Evolutionary conservation across 2,113 vertebrate genomes (phyloP).

Genomic region (Coptodon rendalli): DNA sequence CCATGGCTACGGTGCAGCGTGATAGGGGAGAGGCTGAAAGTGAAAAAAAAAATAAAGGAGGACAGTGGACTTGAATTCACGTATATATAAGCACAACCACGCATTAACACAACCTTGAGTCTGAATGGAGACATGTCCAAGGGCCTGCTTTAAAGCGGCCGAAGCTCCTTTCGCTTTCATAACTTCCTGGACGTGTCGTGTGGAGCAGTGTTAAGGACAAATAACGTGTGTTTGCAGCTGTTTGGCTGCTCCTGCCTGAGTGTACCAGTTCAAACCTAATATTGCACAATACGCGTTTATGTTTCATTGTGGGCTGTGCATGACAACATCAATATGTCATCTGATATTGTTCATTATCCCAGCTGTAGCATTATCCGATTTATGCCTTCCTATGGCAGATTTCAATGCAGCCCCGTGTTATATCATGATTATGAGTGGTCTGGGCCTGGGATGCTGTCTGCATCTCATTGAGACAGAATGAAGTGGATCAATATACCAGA

Average conservation of each 20-base stretch:
- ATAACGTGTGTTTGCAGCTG: conserved; percentile 1
- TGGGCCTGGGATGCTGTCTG: conserved; percentile 58
- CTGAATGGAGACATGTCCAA: conserved; percentile 39
- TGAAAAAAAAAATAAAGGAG: not conserved
- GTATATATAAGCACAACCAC: not conserved
- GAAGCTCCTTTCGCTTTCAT: not conserved
- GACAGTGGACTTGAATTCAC: conserved; percentile 32
- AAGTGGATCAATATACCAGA: conserved; percentile 73
- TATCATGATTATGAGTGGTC: conserved; percentile 67
- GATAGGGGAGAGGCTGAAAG: conserved; percentile 36
- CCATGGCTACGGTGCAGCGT: conserved; percentile 65
- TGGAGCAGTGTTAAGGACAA: not conserved
- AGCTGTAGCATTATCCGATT: conserved; percentile 61
- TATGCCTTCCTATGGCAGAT: conserved; percentile 54
- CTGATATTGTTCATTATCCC: conserved; percentile 64
- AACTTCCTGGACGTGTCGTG: not conserved
- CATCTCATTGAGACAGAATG: conserved; percentile 68
- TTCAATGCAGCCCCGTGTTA: conserved; percentile 53
- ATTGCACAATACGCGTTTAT: conserved; percentile 24
- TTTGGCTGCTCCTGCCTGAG: not conserved
- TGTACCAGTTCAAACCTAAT: not conserved
- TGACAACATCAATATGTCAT: conserved; percentile 63
- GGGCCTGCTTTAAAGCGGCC: conserved; percentile 26
- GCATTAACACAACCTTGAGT: conserved; percentile 5
- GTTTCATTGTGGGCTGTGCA: conserved; percentile 47